Conservation (phyloP, 2,888 invertebrate genomes). For the Pantelozetes paolii region DNA sequence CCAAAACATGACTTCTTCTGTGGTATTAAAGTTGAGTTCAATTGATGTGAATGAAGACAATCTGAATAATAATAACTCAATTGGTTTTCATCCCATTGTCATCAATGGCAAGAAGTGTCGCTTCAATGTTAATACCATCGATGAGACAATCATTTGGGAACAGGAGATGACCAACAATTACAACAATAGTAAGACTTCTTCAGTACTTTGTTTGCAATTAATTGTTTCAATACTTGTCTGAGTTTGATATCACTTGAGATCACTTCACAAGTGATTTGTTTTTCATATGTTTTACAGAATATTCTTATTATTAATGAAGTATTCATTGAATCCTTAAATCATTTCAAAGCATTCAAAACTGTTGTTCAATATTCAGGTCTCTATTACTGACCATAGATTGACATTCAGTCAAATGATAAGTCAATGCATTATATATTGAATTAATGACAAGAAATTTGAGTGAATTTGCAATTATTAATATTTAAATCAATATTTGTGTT, state of each 20-base stretch:
- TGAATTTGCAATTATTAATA: no score
- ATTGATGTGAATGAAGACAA: background rate
- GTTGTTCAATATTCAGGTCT: no score
- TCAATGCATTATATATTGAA: no score
- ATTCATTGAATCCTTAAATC: no score
- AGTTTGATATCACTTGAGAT: background rate
- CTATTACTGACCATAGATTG: no score
- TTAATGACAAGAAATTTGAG: no score
- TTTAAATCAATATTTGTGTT: no score
- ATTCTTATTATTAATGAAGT: no score
- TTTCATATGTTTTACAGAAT: background rate
- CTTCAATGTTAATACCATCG: slow-evolving; percentile 7
- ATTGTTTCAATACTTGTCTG: background rate
- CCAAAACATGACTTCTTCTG: background rate
- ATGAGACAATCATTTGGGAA: slow-evolving; percentile 21
- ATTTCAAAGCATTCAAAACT: no score
- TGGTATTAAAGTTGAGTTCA: background rate
- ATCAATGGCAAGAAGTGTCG: slow-evolving; percentile 31
- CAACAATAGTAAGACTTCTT: slow-evolving; percentile 14
- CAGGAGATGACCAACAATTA: slow-evolving; percentile 8
- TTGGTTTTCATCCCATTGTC: slow-evolving; percentile 26
- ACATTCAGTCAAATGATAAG: no score
- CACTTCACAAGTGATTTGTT: no score
- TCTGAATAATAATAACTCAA: background rate
- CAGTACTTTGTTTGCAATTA: background rate